Base-by-base conservation (phyloP, 2,888 invertebrate species). In the Thyatira batis region DNA sequence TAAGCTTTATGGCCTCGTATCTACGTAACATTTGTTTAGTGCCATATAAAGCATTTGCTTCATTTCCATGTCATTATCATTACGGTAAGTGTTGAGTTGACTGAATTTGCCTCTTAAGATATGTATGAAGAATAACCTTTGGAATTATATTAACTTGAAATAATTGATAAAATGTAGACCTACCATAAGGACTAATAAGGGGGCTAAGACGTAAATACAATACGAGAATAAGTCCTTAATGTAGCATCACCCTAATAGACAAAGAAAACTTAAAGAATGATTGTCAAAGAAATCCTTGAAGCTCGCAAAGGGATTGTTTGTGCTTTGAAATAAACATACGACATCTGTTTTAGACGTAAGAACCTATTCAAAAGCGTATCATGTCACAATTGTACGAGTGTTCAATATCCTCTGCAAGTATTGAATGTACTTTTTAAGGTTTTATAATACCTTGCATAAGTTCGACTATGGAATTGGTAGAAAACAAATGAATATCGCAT, bases 401-500 rank as follows among this genome's bases (percentile, higher is more conserved):
- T 39, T 17, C 13, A 17, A n/a, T 39, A n/a, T 39, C 17, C 13
- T 39, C 8, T 39, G 39, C 23, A 23, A 23, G 23, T 23, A 23
- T 23, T 23, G 23, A 23, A 4, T 3, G 3, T 6, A 23, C 23
- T 4, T 23, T 23, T 23, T 23, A 23, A 4, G 6, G 6, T 23
- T 23, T 23, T 23, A 23, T 23, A 23, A 23, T 4, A 6, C 6
- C 23, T 39, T 39, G 39, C 17, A 39, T 39, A 17, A 39, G 39
- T 17, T 17, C 8, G 1, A 39, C 6, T 4, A 4, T 23, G 3
- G 23, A 23, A 23, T 3, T 4, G 23, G 23, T 39, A 39, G 1
- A 39, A 33, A 33, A n/a, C 39, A 25, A 57, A 70, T 64, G 60
- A 69, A 58, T 30, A 53, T 51, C 30, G 80, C 76, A 56, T 39